These are phyloP conservation scores for Hemaris fuciformis DNA, from an alignment of 2,888 invertebrate species.

Conservation along the genomic window DNA sequence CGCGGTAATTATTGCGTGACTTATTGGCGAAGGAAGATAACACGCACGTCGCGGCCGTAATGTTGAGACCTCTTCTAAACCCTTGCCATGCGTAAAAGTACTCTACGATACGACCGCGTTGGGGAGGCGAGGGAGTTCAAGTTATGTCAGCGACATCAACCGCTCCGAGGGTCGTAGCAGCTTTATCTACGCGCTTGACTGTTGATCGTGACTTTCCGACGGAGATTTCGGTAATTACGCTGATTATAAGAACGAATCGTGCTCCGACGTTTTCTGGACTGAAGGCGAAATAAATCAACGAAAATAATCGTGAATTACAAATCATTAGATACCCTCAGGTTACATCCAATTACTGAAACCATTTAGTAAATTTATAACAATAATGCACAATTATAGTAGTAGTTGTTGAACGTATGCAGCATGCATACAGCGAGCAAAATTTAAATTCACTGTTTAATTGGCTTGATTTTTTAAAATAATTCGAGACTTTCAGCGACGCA, in stretches of 20 bases:
- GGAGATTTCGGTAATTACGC: constrained; percentile 76
- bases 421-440: too few relatives aligned
- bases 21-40: constrained; percentile 78
- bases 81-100: constrained; percentile 17
- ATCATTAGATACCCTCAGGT: too few relatives aligned
- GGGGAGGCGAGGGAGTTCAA: constrained; percentile 37
- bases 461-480: too few relatives aligned
- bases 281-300: not conserved
- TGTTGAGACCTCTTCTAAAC: constrained; percentile 37
- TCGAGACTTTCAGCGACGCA: too few relatives aligned
- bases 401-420: too few relatives aligned
- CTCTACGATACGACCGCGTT: constrained; percentile 12
- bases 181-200: constrained; percentile 73
- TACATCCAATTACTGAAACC: too few relatives aligned
- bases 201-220: constrained; percentile 77
- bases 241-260: constrained; percentile 71
- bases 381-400: too few relatives aligned
- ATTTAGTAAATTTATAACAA: too few relatives aligned
- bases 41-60: constrained; percentile 63
- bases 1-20: constrained; percentile 80
- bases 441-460: too few relatives aligned
- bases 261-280: constrained; percentile 35
- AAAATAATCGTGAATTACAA: not conserved
- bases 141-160: constrained; percentile 48
- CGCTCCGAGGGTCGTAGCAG: constrained; percentile 66